Evolutionary conservation across 2,888 invertebrate genomes (phyloP).

Genomic region (Flabesymbios commensalis): DNA sequence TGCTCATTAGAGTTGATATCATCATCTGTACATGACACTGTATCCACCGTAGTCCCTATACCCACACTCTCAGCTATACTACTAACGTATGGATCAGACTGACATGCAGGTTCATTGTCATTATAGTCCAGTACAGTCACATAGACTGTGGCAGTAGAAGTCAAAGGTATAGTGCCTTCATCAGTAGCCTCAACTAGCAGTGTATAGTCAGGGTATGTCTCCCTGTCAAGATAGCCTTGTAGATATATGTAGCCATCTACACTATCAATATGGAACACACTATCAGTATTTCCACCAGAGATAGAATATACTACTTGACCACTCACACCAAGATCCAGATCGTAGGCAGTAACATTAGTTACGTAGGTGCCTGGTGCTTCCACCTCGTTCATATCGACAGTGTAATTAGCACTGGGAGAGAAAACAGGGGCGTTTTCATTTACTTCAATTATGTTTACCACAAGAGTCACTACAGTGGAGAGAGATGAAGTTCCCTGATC

Average conservation of each 20-base stretch:
- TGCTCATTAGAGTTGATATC: constrained; percentile 40
- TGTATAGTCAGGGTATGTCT: constrained; percentile 26
- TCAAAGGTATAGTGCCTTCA: constrained; percentile 11
- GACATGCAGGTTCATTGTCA: constrained; percentile 41
- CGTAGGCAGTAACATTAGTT: constrained; percentile 38
- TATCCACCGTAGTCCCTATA: neutral
- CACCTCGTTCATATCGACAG: constrained; percentile 36
- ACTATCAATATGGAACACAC: constrained; percentile 35
- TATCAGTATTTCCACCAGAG: constrained; percentile 38
- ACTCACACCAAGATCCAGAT: constrained; percentile 41
- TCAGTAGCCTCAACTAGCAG: constrained; percentile 34
- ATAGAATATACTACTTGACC: constrained; percentile 38
- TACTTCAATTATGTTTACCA: constrained; percentile 12
- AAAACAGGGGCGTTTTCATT: constrained; percentile 41
- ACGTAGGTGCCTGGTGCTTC: constrained; percentile 35
- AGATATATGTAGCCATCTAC: constrained; percentile 28
- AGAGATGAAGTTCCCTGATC: constrained; percentile 36
- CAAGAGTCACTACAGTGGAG: constrained; percentile 3
- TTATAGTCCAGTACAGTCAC: constrained; percentile 44
- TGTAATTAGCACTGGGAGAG: constrained; percentile 22
- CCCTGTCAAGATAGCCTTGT: constrained; percentile 33
- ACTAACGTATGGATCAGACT: too few species aligned
- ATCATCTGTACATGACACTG: constrained; percentile 24
- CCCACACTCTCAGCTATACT: neutral
- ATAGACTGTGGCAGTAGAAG: constrained; percentile 33